Evolutionary conservation across 2,888 invertebrate genomes (phyloP).

Genomic region (Coenonympha glycerion): DNA sequence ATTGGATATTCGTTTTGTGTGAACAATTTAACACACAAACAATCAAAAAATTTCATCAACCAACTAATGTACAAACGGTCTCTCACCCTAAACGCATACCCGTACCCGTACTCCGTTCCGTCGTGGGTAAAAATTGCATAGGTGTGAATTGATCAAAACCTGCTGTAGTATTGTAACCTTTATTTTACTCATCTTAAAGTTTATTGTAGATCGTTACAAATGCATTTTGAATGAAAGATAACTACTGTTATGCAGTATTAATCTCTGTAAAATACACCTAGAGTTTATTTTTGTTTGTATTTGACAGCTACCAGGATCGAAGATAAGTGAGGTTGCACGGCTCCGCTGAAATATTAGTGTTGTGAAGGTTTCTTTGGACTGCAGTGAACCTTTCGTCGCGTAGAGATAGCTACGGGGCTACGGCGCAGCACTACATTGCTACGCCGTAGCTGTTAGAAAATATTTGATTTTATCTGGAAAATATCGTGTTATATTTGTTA

Average conservation of each 20-base stretch:
- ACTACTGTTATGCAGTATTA: constrained; percentile 17
- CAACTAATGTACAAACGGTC: no score
- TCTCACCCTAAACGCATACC: no score
- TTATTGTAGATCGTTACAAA: constrained; percentile 31
- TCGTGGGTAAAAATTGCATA: no score
- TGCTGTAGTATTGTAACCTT: constrained; percentile 31
- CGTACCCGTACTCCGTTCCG: no score
- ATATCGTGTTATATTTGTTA: neutral
- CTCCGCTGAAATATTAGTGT: constrained; percentile 63
- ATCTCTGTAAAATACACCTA: constrained; percentile 30
- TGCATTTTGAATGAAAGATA: constrained; percentile 39
- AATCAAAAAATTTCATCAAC: no score
- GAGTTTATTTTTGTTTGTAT: constrained; percentile 30
- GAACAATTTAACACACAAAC: no score
- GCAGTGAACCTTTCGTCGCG: constrained; percentile 44
- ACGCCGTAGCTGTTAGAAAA: constrained; percentile 19
- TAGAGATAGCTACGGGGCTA: constrained; percentile 26
- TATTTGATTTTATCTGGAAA: constrained; percentile 1
- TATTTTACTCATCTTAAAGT: constrained; percentile 33
- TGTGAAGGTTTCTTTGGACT: constrained; percentile 56
- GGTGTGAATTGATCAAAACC: constrained; percentile 55
- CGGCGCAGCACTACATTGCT: constrained; percentile 2
- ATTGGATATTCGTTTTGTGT: no score
- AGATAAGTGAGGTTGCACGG: constrained; percentile 59
- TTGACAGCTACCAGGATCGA: constrained; percentile 47